Base-by-base conservation (phyloP, 1,140 invertebrate species). In the Ephestia elutella region DNA sequence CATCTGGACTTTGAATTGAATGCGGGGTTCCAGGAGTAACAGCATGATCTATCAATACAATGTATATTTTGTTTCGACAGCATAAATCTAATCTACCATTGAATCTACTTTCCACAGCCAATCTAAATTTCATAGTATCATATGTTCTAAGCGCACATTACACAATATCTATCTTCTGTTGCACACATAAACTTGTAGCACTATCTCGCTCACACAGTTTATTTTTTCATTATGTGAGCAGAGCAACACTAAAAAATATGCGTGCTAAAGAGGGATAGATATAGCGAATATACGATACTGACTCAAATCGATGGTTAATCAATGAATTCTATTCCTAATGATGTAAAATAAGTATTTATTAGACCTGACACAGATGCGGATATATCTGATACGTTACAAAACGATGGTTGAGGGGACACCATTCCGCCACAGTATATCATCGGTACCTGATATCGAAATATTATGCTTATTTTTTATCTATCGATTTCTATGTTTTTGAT, bases 381-480 rank as follows among this genome's bases (percentile, higher is more conserved):
- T 49, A 86, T 78, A 53, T 87, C 85, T 4, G 85, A 86, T 5
- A 82, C 77, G 70, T 86, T 87, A 80, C 82, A 85, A 61, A 81
- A 86, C 48, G 85, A 82, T 35, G 82, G 80, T 63, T 87, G 83
- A 44, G 85, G 85, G n/a, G 85, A 87, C 58, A 82, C 78, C 77
- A 87, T 82, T 28, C 79, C 78, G 38, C 81, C 80, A 72, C 83
- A 87, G 59, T 78, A 87, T 69, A 87, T 83, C 77, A 87, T 81
- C 35, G 77, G 78, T 7, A 87, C 80, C 83, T 87, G 76, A 50
- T 28, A 54, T 48, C 48, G 19, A 55, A 54, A 51, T 53, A 21
- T 53, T 25, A 25, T 7, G 21, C 2, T 25, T 25, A 7, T n/a
- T n/a, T n/a, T 4, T 21, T 13, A n/a, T 11, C 28, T 11, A 18